Evolutionary conservation across 2,888 invertebrate genomes (phyloP).

Genomic region (Fragum whitleyi): DNA sequence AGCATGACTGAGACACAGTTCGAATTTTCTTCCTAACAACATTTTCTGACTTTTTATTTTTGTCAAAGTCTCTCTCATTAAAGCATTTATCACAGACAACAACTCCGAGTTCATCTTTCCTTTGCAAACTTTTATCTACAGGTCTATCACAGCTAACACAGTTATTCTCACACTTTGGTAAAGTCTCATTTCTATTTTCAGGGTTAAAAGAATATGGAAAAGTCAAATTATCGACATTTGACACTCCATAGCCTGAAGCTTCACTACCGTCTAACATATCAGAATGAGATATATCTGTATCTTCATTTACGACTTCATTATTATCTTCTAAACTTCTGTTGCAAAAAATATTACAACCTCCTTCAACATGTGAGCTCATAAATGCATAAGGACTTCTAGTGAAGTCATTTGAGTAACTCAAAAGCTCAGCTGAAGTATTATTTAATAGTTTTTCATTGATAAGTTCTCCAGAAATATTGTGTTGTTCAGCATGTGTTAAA

Average conservation of each 20-base stretch:
- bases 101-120: constrained; percentile 46
- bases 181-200: not conserved
- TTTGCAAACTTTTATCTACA: constrained; percentile 38
- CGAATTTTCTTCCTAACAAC: constrained; percentile 37
- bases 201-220: not conserved
- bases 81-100: constrained; percentile 61
- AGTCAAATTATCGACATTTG: not conserved
- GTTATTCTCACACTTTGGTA: constrained; percentile 29
- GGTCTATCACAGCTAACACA: constrained; percentile 60
- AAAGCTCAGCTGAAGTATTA: constrained; percentile 15
- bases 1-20: constrained; percentile 27
- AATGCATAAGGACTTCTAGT: constrained; percentile 25
- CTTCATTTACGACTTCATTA: constrained; percentile 38
- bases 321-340: constrained; percentile 52
- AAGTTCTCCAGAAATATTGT: constrained; percentile 9
- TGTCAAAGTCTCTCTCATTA: constrained; percentile 42
- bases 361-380: constrained; percentile 11
- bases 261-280: not conserved
- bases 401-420: constrained; percentile 26
- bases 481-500: constrained; percentile 22
- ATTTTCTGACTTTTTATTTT: constrained; percentile 36
- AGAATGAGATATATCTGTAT: constrained; percentile 22
- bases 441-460: constrained; percentile 14
- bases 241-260: not conserved
- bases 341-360: constrained; percentile 53